These are phyloP conservation scores for Oscheius sp. DNA, from an alignment of 2,888 invertebrate genomes.

Conservation along the genomic window DNA sequence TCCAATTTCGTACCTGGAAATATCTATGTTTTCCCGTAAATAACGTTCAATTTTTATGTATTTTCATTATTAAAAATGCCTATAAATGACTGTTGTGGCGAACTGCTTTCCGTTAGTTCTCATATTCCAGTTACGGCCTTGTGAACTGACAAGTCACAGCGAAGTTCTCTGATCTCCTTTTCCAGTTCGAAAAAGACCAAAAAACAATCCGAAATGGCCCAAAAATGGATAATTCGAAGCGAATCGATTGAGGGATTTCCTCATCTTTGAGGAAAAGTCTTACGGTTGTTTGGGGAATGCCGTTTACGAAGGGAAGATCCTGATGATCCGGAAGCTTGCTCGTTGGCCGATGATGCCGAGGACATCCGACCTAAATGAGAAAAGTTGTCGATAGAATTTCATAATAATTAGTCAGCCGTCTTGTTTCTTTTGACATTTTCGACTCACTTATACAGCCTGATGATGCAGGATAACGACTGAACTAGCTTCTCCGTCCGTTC, in stretches of 20 bases:
- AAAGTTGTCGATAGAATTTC: neutral
- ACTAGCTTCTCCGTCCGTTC: neutral
- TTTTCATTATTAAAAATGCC: neutral
- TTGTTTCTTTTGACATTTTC: neutral
- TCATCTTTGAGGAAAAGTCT: neutral
- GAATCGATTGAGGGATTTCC: no score
- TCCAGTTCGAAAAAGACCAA: neutral
- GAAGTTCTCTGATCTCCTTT: no score
- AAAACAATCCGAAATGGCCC: neutral
- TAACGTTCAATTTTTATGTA: neutral
- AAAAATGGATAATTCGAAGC: neutral
- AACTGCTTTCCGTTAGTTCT: no score
- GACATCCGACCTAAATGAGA: conserved; percentile 34
- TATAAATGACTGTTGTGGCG: no score
- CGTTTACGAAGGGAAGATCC: conserved; percentile 26
- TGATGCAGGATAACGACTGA: neutral
- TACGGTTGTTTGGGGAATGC: conserved; percentile 25
- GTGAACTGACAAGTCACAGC: no score
- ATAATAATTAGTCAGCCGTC: neutral
- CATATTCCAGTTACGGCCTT: no score
- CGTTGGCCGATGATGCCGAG: conserved; percentile 18
- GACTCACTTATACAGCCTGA: neutral
- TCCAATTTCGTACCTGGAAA: conserved; percentile 29
- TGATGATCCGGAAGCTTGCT: conserved; percentile 9
- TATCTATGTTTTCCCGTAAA: neutral